phyloP scores from a whole-genome alignment of 2,797 vertebrate genomes.

The Poecilia velifera region DNA sequence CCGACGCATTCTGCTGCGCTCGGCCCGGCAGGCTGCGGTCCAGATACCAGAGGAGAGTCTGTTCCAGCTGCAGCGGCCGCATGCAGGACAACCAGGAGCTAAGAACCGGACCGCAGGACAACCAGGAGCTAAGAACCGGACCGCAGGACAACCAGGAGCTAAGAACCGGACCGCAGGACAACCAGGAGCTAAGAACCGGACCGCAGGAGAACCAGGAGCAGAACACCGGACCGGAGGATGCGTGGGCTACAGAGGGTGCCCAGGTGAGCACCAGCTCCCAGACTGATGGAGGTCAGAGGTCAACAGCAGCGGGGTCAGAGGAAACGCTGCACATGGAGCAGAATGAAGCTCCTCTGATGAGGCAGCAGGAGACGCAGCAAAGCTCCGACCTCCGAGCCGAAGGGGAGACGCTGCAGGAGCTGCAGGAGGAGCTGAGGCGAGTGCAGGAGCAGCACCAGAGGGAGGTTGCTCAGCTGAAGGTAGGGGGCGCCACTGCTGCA shows the following conservation, averaged over 20 bases:
- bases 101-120: too few species aligned
- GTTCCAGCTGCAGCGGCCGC: slow-evolving; percentile 36
- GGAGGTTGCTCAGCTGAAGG: slow-evolving; percentile 76
- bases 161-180: too few species aligned
- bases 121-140: too few species aligned
- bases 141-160: slow-evolving; percentile 48
- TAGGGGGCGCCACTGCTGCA: slow-evolving; percentile 24
- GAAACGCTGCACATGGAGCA: slow-evolving; percentile 6
- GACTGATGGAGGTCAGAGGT: slow-evolving; percentile 30
- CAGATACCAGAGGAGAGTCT: slow-evolving; percentile 15
- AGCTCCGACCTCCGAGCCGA: slow-evolving; percentile 35
- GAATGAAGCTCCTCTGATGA: slow-evolving; percentile 15
- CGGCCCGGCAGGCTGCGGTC: slow-evolving; percentile 32
- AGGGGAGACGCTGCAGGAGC: slow-evolving; percentile 70
- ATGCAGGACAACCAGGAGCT: slow-evolving; percentile 42
- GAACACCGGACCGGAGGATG: background rate
- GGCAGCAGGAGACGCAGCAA: slow-evolving; percentile 16
- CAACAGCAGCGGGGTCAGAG: slow-evolving; percentile 8
- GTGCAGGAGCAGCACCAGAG: slow-evolving; percentile 60
- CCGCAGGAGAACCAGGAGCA: slow-evolving; percentile 36
- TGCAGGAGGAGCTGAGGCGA: slow-evolving; percentile 36
- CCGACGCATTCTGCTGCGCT: slow-evolving; percentile 60
- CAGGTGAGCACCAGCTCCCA: slow-evolving; percentile 21
- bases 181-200: slow-evolving; percentile 30
- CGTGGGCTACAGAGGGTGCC: fast-evolving